Conservation (phyloP, 2,113 vertebrate species). For the Callopanchax toddi region DNA sequence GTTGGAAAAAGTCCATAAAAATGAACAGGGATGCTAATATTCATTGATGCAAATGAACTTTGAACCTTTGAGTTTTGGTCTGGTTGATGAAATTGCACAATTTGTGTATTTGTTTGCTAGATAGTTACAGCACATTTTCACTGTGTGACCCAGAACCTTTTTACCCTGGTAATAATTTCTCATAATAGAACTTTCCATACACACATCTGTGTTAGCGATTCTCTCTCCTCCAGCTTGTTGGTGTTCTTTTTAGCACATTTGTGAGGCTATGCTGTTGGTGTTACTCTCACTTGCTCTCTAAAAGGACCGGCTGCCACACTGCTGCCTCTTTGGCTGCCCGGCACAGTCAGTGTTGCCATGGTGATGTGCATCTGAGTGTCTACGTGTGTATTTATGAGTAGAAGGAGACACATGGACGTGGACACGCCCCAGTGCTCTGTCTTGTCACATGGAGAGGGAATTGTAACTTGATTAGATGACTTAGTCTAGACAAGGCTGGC, state of each 20-base stretch:
- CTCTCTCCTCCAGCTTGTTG: neutral
- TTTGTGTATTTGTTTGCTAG: too few species aligned
- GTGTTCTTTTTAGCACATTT: neutral
- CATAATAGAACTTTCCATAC: too few species aligned
- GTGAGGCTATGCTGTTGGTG: conserved; percentile 5
- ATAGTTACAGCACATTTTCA: too few species aligned
- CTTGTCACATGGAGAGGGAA: conserved; percentile 36
- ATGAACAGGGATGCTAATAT: too few species aligned
- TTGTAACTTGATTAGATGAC: conserved; percentile 68
- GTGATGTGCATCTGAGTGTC: conserved; percentile 27
- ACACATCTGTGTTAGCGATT: neutral
- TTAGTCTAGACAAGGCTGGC: conserved; percentile 61
- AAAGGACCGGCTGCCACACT: conserved; percentile 49
- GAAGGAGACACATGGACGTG: conserved; percentile 17
- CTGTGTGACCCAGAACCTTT: too few species aligned
- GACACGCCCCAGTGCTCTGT: conserved; percentile 53
- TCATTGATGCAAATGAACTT: too few species aligned
- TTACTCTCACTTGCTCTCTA: neutral
- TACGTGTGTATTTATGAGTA: conserved; percentile 4
- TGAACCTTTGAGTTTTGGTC: too few species aligned
- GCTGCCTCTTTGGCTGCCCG: conserved; percentile 54
- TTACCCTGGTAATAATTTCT: too few species aligned
- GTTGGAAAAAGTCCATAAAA: too few species aligned
- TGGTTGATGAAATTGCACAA: too few species aligned
- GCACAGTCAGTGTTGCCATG: conserved; percentile 60